Percentiles rank a stretch among this genome's conserved stretches.
Evolutionary conservation across 1,140 invertebrate species (phyloP).

Genomic region (Cyclina sinensis): DNA sequence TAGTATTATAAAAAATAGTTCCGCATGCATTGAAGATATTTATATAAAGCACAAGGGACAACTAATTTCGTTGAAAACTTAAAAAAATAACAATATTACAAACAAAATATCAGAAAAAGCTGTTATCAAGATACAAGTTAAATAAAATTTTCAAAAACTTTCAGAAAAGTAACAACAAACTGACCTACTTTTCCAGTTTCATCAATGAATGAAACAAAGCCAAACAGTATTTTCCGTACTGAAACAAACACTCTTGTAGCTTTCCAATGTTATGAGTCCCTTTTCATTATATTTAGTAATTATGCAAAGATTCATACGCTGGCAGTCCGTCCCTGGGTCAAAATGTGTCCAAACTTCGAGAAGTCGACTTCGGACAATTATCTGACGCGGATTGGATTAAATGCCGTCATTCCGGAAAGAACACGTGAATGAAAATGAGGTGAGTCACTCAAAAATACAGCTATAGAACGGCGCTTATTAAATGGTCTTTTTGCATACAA

Average conservation of each 20-base stretch:
- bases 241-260: neutral
- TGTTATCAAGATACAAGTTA: too few species aligned
- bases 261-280: neutral
- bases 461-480: too few species aligned
- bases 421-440: neutral
- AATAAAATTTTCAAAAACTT: neutral
- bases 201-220: conserved; percentile 42
- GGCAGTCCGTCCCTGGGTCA: neutral
- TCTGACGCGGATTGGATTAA: conserved; percentile 21
- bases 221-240: neutral
- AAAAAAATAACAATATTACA: too few species aligned
- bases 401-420: neutral
- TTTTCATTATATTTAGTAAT: neutral
- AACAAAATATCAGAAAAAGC: too few species aligned
- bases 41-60: neutral
- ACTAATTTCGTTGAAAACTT: too few species aligned
- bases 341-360: conserved; percentile 64
- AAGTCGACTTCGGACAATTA: conserved; percentile 61
- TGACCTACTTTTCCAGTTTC: conserved; percentile 41
- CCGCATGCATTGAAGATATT: neutral
- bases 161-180: conserved; percentile 23
- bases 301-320: neutral
- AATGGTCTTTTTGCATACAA: too few species aligned
- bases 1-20: neutral
- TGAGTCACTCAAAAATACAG: too few species aligned